Evolutionary conservation across 2,888 invertebrate species (phyloP), one percentile per base, ranked within the genome.

Genomic region (Drosophila lacicola): DNA sequence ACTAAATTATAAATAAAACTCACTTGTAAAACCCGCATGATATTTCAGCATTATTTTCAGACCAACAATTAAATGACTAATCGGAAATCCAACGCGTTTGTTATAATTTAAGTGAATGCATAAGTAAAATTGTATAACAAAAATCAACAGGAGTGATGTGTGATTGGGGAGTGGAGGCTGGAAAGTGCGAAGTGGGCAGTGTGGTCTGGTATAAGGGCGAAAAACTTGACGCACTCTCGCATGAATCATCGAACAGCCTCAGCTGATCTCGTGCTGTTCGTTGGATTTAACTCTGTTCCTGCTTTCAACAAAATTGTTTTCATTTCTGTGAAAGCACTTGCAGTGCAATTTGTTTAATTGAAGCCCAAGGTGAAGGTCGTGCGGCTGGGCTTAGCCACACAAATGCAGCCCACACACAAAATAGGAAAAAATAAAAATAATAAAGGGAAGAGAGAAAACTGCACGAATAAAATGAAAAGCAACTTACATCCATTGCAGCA

Each of bases 301-400:
- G 69, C 73, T 73, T 54, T 78, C 54, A 74, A 46, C 54, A 14
- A 78, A 70, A 78, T 76, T 70, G 70, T 83, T 82, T 83, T 81
- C 70, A 82, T 80, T 88, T 76, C n/a, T 61, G 46, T 78, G 50
- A 88, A 74, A 82, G 85, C 80, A 68, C 55, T 66, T 55, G 67
- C 69, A 64, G 54, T 57, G 75, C 89, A 78, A 86, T 83, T 78
- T 83, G 70, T 78, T 78, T 83, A 86, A 86, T 86, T 84, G 84
- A 70, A 81, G 64, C 55, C 69, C 84, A 89, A 89, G 87, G 89
- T 84, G 89, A 89, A 84, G 84, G 89, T 84, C 89, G 84, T 60
- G 49, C 58, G 46, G 19, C 58, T 68, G 42, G 64, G 78, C 41
- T 72, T 67, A 58, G 68, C 70, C 78, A 57, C 77, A 76, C 70